Evolutionary conservation across 2,888 invertebrate genomes (phyloP).

Genomic region (Scaptomyza flava): DNA sequence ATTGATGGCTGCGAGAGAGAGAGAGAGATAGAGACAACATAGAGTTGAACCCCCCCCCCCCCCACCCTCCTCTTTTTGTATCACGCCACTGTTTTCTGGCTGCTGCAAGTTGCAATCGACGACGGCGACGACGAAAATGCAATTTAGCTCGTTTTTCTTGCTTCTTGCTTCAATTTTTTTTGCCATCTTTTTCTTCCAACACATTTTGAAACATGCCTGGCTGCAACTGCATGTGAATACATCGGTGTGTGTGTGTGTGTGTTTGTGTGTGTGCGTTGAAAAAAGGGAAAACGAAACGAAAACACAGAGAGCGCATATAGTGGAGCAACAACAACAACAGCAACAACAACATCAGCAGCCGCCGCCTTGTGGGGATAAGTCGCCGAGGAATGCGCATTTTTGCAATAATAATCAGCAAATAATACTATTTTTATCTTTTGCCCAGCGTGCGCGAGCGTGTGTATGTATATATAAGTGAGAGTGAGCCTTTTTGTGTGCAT

Average conservation of each 20-base stretch:
- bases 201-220: constrained; percentile 61
- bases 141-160: constrained; percentile 80
- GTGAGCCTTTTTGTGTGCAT: background rate
- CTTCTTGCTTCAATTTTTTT: constrained; percentile 69
- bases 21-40: constrained; percentile 11
- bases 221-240: constrained; percentile 30
- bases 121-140: constrained; percentile 70
- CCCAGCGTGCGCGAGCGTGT: constrained; percentile 47
- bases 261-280: constrained; percentile 33
- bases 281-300: constrained; percentile 80
- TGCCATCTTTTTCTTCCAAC: constrained; percentile 37
- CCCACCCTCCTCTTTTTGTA: constrained; percentile 18
- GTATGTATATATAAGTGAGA: constrained; percentile 20
- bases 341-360: constrained; percentile 43
- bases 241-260: constrained; percentile 15
- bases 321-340: constrained; percentile 51
- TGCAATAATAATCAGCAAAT: constrained; percentile 82
- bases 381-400: constrained; percentile 79
- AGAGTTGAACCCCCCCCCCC: constrained; percentile 10
- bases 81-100: constrained; percentile 63
- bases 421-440: constrained; percentile 81
- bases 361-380: constrained; percentile 71
- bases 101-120: constrained; percentile 64
- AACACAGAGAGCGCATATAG: constrained; percentile 60
- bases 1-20: constrained; percentile 31